Evolutionary conservation across 2,888 invertebrate genomes (phyloP), one percentile per base, ranked within the genome.

Genomic region (Euzophera pinguis): DNA sequence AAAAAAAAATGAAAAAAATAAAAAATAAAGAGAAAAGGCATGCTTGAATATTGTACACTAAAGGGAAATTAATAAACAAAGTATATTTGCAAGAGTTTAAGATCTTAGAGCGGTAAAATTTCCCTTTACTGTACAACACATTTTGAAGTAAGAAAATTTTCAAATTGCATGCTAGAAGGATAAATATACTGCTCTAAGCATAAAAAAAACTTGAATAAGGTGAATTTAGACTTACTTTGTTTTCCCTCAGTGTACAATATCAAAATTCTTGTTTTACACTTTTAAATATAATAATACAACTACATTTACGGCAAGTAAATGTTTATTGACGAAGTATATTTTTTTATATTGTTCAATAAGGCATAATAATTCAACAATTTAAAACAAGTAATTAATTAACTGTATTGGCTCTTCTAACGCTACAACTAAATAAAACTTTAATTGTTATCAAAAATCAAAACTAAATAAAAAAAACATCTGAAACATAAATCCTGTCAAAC

Each of bases 201-300:
- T 65, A 62, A 69, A 59, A n/a, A 68, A 85, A 81, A 81, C 81
- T 77, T 76, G 73, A 75, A 67, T 67, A 71, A 71, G 69, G 69
- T 63, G 75, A 73, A 59, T 56, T 57, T 62, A 61, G 73, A 90
- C 90, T 90, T 91, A 91, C 90, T 85, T 78, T 82, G 67, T 70
- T 88, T 85, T 84, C 90, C 90, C 81, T 88, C 81, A 90, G 89
- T 91, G 90, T 90, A 90, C 90, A 91, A 88, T 86, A 82, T 71
- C 16, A 43, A 32, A 41, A n/a, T 22, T 47, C 29, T 9, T 32
- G 32, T 66, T 65, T 1, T 14, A 72, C 73, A 82, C 73, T 62
- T 64, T 62, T 38, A 6, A 4, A 6, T 32, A 4, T 7, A 32
- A 32, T 10, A 32, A 32, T 32, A 6, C 32, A 32, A 7, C 3